Conservation (phyloP, 2,113 vertebrate species). For the Phalacrocorax aristotelis region DNA sequence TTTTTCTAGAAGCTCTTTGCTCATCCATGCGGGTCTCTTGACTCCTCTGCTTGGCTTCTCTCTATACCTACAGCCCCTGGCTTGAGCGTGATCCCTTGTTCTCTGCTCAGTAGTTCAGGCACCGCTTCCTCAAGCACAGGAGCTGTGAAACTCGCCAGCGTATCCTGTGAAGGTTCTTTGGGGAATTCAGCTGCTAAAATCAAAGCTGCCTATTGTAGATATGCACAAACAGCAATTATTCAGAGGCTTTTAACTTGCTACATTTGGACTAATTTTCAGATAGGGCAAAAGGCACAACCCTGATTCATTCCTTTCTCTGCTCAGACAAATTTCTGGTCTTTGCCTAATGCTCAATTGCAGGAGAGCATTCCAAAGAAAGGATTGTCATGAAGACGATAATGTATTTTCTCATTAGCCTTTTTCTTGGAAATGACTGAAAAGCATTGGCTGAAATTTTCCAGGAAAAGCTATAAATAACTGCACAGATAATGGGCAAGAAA, state of each 20-base stretch:
- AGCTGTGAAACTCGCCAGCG: constrained; percentile 13
- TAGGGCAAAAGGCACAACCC: background rate
- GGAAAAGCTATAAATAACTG: constrained; percentile 24
- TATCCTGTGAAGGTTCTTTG: background rate
- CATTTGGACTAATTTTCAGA: background rate
- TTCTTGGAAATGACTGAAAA: constrained; percentile 24
- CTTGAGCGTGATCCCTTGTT: background rate
- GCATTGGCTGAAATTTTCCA: background rate
- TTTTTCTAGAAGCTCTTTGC: too few species aligned
- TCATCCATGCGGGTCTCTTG: too few species aligned
- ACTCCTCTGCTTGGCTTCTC: too few species aligned
- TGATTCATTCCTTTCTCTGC: background rate
- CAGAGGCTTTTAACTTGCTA: background rate
- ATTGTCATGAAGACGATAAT: background rate
- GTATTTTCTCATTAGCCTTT: constrained; percentile 7
- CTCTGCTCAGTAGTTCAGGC: background rate
- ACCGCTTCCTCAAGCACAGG: background rate
- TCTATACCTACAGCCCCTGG: background rate
- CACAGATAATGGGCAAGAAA: background rate
- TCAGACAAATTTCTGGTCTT: background rate
- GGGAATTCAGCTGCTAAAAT: constrained; percentile 38
- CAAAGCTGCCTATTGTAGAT: background rate
- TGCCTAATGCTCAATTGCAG: background rate
- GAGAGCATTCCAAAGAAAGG: background rate
- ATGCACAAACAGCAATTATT: constrained; percentile 23